These are phyloP conservation scores for Rapana venosa DNA, from an alignment of 2,888 invertebrate species.

Conservation along the genomic window DNA sequence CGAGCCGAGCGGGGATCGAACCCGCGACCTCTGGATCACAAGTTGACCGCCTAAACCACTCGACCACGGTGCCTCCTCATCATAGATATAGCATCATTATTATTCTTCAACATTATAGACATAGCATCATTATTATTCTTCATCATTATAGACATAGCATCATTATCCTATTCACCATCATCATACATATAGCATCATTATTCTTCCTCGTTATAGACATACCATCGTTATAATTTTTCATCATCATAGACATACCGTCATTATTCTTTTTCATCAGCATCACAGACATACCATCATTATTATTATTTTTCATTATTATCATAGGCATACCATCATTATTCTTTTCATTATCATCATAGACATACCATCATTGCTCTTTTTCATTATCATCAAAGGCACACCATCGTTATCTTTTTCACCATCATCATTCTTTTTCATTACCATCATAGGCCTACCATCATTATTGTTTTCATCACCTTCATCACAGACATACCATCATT, in stretches of 20 bases:
- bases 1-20: too few species aligned
- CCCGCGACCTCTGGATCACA: too few species aligned
- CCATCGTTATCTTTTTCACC: background rate
- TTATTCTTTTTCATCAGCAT: background rate
- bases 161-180: background rate
- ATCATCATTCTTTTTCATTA: background rate
- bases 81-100: slow-evolving; percentile 45
- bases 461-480: background rate
- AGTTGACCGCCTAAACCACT: too few species aligned
- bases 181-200: background rate
- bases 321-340: background rate
- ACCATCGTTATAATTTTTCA: too few species aligned
- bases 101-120: background rate
- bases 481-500: background rate
- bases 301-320: background rate
- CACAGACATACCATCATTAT: background rate
- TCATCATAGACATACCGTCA: background rate
- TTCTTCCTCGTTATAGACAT: background rate
- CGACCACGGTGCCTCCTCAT: too few species aligned
- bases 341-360: background rate
- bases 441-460: background rate
- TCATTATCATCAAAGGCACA: background rate
- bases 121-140: background rate
- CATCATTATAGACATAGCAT: background rate
- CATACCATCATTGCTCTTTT: background rate